A percentile compares a stretch with the other conserved stretches of the same genome.
Conservation (phyloP, 2,113 vertebrate species). For the Dromiciops gliroides region DNA sequence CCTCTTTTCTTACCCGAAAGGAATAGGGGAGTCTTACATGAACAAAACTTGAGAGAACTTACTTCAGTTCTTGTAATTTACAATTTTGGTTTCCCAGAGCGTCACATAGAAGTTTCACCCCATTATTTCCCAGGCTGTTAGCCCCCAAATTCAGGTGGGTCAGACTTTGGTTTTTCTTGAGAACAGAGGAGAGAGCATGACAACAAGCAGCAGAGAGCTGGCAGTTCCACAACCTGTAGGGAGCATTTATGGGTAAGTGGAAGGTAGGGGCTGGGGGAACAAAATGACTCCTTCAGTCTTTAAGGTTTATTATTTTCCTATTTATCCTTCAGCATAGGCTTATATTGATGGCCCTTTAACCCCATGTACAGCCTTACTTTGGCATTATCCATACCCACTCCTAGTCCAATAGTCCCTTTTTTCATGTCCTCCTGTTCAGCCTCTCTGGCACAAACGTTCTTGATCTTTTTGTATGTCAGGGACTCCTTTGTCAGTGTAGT, state of each 20-base stretch:
- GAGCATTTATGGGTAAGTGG: neutral
- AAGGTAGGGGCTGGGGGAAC: neutral
- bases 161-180: neutral
- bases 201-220: neutral
- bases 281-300: neutral
- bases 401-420: neutral
- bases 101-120: constrained; percentile 27
- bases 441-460: neutral
- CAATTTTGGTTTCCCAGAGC: neutral
- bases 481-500: neutral
- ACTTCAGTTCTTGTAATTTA: constrained; percentile 64
- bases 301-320: neutral
- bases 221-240: constrained; percentile 38
- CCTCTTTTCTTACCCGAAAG: neutral
- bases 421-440: neutral
- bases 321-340: neutral
- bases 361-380: neutral
- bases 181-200: neutral
- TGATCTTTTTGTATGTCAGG: neutral
- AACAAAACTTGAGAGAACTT: constrained; percentile 22
- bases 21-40: neutral
- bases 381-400: neutral
- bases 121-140: neutral
- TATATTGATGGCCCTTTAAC: neutral
- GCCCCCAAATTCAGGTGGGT: constrained; percentile 49